Conservation (phyloP, 2,113 vertebrate species). For the Nothobranchius furzeri region DNA sequence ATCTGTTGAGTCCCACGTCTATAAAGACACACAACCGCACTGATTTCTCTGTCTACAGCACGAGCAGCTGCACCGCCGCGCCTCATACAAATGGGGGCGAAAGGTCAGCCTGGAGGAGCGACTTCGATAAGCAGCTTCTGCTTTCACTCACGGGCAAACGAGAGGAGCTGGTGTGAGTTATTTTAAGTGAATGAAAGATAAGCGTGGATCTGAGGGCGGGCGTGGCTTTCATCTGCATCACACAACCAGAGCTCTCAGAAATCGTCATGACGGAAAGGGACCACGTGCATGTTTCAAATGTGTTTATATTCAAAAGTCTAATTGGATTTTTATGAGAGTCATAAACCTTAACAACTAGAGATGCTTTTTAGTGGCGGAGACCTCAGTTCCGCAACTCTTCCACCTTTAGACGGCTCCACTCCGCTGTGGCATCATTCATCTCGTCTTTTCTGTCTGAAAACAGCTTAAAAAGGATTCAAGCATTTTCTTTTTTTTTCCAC, state of each 20-base stretch:
- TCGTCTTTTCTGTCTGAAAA: conserved; percentile 5
- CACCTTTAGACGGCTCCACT: conserved; percentile 12
- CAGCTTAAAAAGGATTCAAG: not conserved
- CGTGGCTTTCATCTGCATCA: conserved; percentile 49
- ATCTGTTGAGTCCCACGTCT: not conserved
- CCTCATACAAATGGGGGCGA: conserved; percentile 15
- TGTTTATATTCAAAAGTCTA: not conserved
- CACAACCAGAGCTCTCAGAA: conserved; percentile 28
- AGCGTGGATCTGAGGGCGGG: conserved; percentile 20
- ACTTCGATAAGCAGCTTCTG: conserved; percentile 57
- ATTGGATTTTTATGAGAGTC: not conserved
- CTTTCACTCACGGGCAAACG: conserved; percentile 36
- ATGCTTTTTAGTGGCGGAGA: no score
- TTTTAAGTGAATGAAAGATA: conserved; percentile 68
- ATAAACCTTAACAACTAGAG: no score
- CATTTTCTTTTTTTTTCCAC: conserved; percentile 6
- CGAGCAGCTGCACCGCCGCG: not conserved
- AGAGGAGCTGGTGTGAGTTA: conserved; percentile 40
- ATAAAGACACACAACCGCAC: not conserved
- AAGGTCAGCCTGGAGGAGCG: conserved; percentile 18
- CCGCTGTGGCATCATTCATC: not conserved
- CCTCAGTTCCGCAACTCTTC: not conserved
- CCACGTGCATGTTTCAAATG: not conserved
- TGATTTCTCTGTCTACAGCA: conserved; percentile 1
- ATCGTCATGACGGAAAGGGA: conserved; percentile 1